phyloP scores from a whole-genome alignment of 2,797 vertebrate species.

The Dallia pectoralis region DNA sequence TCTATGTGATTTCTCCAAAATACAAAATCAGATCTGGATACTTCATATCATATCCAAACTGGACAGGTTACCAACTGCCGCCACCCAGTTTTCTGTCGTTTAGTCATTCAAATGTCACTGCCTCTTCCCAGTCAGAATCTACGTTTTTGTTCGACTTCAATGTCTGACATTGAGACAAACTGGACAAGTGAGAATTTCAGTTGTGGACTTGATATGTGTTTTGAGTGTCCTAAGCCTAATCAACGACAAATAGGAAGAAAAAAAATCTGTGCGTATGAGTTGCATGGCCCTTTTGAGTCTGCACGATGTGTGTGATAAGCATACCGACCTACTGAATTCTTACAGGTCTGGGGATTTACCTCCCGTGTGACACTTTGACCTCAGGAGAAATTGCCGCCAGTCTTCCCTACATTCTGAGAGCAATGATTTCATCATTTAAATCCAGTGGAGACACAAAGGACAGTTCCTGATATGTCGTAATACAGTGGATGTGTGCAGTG shows the following conservation, averaged over 20 bases:
- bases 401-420: slow-evolving; percentile 72
- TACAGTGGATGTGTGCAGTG: neutral
- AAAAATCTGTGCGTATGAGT: slow-evolving; percentile 47
- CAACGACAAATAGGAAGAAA: slow-evolving; percentile 42
- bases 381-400: slow-evolving; percentile 64
- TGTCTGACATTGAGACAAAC: slow-evolving; percentile 33
- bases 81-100: slow-evolving; percentile 25
- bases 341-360: slow-evolving; percentile 32
- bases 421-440: slow-evolving; percentile 57
- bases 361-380: slow-evolving; percentile 53
- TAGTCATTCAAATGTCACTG: slow-evolving; percentile 51
- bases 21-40: slow-evolving; percentile 12
- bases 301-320: slow-evolving; percentile 24
- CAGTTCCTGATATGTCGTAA: slow-evolving; percentile 15
- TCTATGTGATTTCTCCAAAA: slow-evolving; percentile 22
- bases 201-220: slow-evolving; percentile 49
- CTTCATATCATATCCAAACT: slow-evolving; percentile 33
- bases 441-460: slow-evolving; percentile 37
- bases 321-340: slow-evolving; percentile 3
- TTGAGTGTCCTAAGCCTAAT: slow-evolving; percentile 48
- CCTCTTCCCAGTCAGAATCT: slow-evolving; percentile 40
- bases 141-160: slow-evolving; percentile 39
- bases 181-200: slow-evolving; percentile 31
- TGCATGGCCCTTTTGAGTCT: slow-evolving; percentile 64
- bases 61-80: slow-evolving; percentile 31